Base-by-base conservation (phyloP, 2,888 invertebrate genomes). In the Globia sparganii region DNA sequence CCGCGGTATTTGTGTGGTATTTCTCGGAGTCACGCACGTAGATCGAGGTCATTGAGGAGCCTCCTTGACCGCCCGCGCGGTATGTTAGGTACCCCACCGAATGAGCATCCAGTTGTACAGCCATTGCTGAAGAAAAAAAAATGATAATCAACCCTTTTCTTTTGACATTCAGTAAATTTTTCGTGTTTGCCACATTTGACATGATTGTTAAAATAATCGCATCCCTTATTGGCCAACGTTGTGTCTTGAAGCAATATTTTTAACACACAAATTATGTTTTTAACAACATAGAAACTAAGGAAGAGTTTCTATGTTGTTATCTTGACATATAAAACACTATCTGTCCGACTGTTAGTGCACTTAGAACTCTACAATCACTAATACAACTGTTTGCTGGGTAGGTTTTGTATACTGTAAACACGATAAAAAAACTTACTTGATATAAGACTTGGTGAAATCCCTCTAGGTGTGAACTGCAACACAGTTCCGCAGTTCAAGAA, bases 11-110 rank as follows among this genome's bases (percentile, higher is more conserved):
- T 76, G 98, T 96, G 88, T 98, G 97, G 88, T 97, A 97, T 53
- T 96, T 97, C 89, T 98, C 98, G 0, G 98, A 98, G 91, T 98
- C 98, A 85, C 98, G 97, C 61, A 98, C 98, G 72, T 99, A 96
- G 58, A 98, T 97, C 0, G 99, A 98, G 1, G 98, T 98, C 97
- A 99, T 98, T 0, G 98, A 97, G 1, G 98, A 98, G 5, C 94
- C 98, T 88, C 88, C 93, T 68, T 94, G 94, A 0, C 97, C 97
- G 0, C 97, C 98, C 0, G 97, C 97, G 90, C 98, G 98, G 92
- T 98, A 99, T 0, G 98, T 98, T 58, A 99, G 94, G 89, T 99
- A 98, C 13, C 99, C 99, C 74, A 99, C 98, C 0, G 99, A 98
- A 91, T 99, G 98, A 76, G 98, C 98, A 90, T 99, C 99, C 81